Evolutionary conservation across 2,113 vertebrate genomes (phyloP).

Genomic region (Caracal caracal): DNA sequence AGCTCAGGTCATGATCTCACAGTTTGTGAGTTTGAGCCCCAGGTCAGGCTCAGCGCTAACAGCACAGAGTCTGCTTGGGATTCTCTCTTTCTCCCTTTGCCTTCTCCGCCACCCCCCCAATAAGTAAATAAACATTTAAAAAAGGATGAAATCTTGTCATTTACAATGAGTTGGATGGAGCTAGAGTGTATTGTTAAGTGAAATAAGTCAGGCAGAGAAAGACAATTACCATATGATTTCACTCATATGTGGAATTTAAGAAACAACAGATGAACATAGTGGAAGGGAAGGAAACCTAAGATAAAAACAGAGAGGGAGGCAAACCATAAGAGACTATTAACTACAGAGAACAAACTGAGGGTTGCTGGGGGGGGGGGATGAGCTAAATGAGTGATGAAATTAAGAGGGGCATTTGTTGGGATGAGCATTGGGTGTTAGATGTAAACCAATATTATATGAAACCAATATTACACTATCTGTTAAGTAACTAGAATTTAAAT

Average conservation of each 20-base stretch:
- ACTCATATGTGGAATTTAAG: neutral
- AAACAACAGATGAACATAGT: neutral
- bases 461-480: neutral
- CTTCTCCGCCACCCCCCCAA: rapidly evolving
- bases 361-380: neutral
- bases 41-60: too few species aligned
- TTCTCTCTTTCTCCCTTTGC: too few species aligned
- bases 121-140: too few species aligned
- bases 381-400: neutral
- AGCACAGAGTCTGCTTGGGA: too few species aligned
- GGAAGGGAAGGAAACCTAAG: neutral
- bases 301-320: neutral
- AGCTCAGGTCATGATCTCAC: too few species aligned
- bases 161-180: neutral
- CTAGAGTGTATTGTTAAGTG: neutral
- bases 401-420: neutral
- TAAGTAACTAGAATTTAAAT: neutral
- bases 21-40: too few species aligned
- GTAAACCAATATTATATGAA: neutral
- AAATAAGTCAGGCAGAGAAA: neutral
- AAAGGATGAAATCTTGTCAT: neutral
- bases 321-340: neutral
- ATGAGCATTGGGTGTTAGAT: neutral
- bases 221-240: neutral
- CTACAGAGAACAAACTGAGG: neutral